Base-by-base conservation (phyloP, 2,113 vertebrate genomes). In the Syngnathus typhle region DNA sequence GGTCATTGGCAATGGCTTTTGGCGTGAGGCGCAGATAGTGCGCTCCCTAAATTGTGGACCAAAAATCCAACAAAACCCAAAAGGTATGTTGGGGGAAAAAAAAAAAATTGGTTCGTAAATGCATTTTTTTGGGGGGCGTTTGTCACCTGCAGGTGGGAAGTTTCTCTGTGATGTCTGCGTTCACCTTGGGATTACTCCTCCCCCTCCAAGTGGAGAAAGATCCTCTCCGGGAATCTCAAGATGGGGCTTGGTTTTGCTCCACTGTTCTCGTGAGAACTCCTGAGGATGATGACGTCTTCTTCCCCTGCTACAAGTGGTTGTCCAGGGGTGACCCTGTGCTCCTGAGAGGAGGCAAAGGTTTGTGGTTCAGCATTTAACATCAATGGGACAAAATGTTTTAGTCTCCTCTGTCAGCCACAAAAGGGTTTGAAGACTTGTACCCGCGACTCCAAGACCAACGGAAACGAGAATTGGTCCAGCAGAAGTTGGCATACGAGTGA, bases 261-360 rank as follows among this genome's bases (percentile, higher is more conserved):
- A 71, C 60, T 27, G 37, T 86, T 0, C 46, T 19, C 0, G 74
- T 87, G 47, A 70, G 3, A 32, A 84, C 74, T 0, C 82, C 85
- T 0, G 73, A 82, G 15, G 68, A 46, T 1, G 78, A 82, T 15
- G 64, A 64, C 7, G 46, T 79, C 12, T 60, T 76, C 39, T 87
- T 88, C 65, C 88, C 87, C 36, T 87, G 82, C 41, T 75, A 86
- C 74, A 63, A 62, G 8, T 87, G 87, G 82, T 27, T 86, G 61
- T 71, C 58, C 16, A 67, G 75, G 1, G 71, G 81, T 0, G 74
- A 78, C n/a, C 7, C 21, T 36, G 51, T 83, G 37, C 27, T 67
- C 36, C 19, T 86, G 15, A 60, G 81, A 59, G 79, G 81, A 15
- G 81, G 81, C 3, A 75, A 65, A 79, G 84, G 87, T 88, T 18